Evolutionary conservation across 2,113 vertebrate genomes (phyloP).

Genomic region (Acanthochromis polyacanthus): DNA sequence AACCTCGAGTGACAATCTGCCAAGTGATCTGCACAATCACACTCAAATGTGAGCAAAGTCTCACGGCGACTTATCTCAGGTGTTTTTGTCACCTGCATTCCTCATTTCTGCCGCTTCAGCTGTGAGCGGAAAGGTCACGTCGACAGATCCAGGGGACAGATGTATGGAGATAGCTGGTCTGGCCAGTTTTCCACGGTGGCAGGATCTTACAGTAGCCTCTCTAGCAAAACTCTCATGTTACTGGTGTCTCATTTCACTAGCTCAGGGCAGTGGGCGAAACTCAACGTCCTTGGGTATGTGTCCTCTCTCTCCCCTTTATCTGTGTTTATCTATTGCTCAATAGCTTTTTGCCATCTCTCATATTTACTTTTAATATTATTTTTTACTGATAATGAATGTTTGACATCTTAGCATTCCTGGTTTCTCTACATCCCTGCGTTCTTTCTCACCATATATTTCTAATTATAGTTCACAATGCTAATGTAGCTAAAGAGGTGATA

Average conservation of each 20-base stretch:
- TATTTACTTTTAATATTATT: neutral
- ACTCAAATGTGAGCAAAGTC: constrained; percentile 8
- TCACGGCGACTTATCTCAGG: constrained; percentile 49
- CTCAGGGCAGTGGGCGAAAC: constrained; percentile 80
- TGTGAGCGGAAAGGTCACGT: constrained; percentile 74
- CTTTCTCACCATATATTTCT: neutral
- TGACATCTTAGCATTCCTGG: neutral
- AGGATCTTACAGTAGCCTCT: constrained; percentile 76
- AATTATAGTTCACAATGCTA: neutral
- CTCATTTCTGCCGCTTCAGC: constrained; percentile 76
- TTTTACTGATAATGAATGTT: neutral
- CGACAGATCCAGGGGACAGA: constrained; percentile 82
- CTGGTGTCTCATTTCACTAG: constrained; percentile 82
- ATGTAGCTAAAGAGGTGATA: neutral
- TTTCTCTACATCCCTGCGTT: neutral
- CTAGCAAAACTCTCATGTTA: constrained; percentile 78
- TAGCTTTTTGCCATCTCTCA: constrained; percentile 31
- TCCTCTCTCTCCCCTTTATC: constrained; percentile 68
- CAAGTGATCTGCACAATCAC: constrained; percentile 2
- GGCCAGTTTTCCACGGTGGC: constrained; percentile 79
- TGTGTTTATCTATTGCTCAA: constrained; percentile 50
- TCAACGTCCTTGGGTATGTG: constrained; percentile 74
- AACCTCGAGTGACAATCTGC: neutral
- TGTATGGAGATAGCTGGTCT: constrained; percentile 74
- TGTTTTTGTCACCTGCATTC: constrained; percentile 72